Percentiles rank a stretch among this genome's conserved stretches.
Conservation (phyloP, 2,888 invertebrate genomes). For the Phania funesta region DNA sequence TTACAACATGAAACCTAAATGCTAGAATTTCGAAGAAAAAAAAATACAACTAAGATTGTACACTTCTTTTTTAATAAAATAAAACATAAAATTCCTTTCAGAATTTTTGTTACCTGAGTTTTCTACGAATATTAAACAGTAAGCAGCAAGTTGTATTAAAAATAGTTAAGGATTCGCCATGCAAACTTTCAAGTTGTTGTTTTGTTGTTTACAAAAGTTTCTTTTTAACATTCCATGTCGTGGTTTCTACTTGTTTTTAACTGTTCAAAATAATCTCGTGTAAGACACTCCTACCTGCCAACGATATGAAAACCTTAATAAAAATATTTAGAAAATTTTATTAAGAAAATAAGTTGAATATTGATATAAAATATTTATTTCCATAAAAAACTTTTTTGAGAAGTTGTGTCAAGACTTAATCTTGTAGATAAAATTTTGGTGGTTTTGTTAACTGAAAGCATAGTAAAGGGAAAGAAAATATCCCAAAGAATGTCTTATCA, state of each 20-base stretch:
- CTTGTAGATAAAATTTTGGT: background rate
- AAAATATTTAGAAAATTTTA: background rate
- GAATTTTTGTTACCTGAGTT: no score
- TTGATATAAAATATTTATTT: background rate
- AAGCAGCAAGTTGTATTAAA: background rate
- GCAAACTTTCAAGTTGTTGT: background rate
- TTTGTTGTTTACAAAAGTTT: slow-evolving; percentile 4
- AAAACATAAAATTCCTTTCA: no score
- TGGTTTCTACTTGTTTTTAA: background rate
- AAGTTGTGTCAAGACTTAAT: background rate
- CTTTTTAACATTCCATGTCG: background rate
- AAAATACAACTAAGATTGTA: no score
- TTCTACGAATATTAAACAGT: no score
- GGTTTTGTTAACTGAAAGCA: background rate
- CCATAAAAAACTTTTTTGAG: background rate
- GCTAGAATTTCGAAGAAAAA: no score
- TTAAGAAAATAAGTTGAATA: background rate
- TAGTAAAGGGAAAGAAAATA: background rate
- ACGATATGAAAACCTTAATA: background rate
- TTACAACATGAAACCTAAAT: no score
- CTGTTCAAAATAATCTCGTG: no score
- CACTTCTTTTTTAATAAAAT: no score
- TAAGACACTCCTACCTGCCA: background rate
- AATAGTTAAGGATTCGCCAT: background rate
- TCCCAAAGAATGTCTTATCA: no score